A percentile compares a stretch with the other conserved stretches of the same genome.
These are phyloP conservation scores for Drosophila paranaensis DNA, from an alignment of 2,888 invertebrate species.

Conservation along the genomic window DNA sequence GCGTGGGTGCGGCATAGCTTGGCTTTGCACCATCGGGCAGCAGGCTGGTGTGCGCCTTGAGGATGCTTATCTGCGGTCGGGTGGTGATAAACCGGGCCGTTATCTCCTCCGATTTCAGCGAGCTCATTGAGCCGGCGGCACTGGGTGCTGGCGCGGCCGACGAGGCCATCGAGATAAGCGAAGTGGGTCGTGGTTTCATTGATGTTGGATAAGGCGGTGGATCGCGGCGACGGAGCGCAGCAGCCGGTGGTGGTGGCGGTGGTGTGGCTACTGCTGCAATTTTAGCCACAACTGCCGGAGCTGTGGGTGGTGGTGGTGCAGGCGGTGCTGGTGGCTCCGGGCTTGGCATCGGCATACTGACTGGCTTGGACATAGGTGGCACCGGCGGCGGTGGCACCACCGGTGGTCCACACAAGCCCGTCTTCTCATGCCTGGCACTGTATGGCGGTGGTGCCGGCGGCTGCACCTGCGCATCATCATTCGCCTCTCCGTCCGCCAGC, in stretches of 20 bases:
- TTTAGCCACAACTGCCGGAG: constrained; percentile 24
- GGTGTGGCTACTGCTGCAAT: constrained; percentile 15
- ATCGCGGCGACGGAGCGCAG: constrained; percentile 85
- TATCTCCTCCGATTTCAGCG: constrained; percentile 88
- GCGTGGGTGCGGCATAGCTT: constrained; percentile 86
- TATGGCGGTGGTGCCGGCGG: constrained; percentile 91
- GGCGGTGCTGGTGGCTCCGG: constrained; percentile 36
- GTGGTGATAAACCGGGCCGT: constrained; percentile 91
- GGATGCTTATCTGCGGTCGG: constrained; percentile 90
- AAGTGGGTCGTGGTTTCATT: constrained; percentile 82
- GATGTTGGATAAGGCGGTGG: constrained; percentile 89
- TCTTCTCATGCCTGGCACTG: constrained; percentile 88
- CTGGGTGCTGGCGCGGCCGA: constrained; percentile 82
- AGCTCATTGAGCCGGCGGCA: constrained; percentile 82
- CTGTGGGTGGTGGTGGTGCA: constrained; percentile 29
- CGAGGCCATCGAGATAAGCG: constrained; percentile 84
- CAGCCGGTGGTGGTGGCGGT: constrained; percentile 33
- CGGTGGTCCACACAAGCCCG: constrained; percentile 84
- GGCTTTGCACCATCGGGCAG: constrained; percentile 88
- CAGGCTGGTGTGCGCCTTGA: constrained; percentile 91
- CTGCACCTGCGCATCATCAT: constrained; percentile 75
- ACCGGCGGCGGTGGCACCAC: constrained; percentile 42
- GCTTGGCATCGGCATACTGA: constrained; percentile 30
- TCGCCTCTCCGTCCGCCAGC: constrained; percentile 85
- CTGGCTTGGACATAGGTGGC: constrained; percentile 48